Evolutionary conservation across 2,888 invertebrate genomes (phyloP), one percentile per base, ranked within the genome.

Genomic region (Aplocera efformata): DNA sequence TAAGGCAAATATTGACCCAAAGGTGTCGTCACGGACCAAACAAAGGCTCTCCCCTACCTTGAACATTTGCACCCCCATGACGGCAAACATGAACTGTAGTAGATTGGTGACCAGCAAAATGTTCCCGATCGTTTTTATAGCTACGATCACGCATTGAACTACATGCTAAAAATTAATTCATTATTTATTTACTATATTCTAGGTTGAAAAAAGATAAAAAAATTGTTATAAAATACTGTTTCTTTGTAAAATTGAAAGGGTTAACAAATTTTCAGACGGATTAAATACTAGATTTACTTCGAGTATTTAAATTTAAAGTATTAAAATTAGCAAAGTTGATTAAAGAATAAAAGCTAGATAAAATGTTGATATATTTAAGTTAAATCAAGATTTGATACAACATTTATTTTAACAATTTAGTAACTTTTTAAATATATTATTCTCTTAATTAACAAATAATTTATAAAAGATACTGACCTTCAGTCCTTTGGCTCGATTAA

Each of bases 21-120:
- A 86, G 85, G 86, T 86, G 86, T 84, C 76, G 75, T 59, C 52
- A 48, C n/a, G 34, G 51, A 53, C 52, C 53, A 57, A 58, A 55
- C 33, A 41, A 34, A 33, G n/a, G 46, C 41, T 34, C 37, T 61
- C 60, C 89, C 93, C 93, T 95, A 98, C 98, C 96, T 99, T 99
- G 93, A 99, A 99, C 86, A 99, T 95, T 91, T 99, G 99, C 86
- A 99, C 99, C 90, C 99, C 99, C 91, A 99, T 99, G 84, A 99
- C 98, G 76, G 99, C 98, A 90, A 99, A 99, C 98, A 99, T 99
- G 94, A 99, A 99, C 91, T 98, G 97, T 71, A 99, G 97, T 81
- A 99, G 96, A 90, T 98, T 98, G 89, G 99, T 99, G 90, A 99
- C 99, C 92, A 99, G 93, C 92, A 99, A 96, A 91, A 99, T 99